phyloP scores from a whole-genome alignment of 2,888 invertebrate genomes.

The Trachelus troglodyta region DNA sequence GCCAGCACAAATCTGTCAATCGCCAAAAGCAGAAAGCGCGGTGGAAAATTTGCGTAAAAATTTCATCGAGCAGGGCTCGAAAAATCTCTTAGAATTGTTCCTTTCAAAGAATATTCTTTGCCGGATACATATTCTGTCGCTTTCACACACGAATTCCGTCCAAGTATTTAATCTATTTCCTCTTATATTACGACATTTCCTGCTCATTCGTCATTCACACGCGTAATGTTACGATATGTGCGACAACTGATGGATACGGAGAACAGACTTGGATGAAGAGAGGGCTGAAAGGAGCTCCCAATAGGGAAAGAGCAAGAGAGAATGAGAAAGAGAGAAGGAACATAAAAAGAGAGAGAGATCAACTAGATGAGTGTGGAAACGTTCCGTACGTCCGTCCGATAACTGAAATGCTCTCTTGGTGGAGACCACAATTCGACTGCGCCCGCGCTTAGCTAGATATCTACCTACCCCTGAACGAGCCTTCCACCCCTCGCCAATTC shows the following conservation, averaged over 20 bases:
- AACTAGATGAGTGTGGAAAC: slow-evolving; percentile 14
- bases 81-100: background rate
- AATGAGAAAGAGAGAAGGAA: background rate
- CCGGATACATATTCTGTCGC: background rate
- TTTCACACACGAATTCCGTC: background rate
- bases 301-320: slow-evolving; percentile 12
- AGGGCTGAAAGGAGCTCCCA: background rate
- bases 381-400: background rate
- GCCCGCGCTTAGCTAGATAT: slow-evolving; percentile 60
- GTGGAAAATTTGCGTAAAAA: background rate
- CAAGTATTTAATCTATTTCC: background rate
- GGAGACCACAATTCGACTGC: slow-evolving; percentile 60
- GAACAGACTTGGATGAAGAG: background rate
- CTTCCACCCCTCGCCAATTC: slow-evolving; percentile 10
- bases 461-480: slow-evolving; percentile 50
- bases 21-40: background rate
- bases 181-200: slow-evolving; percentile 3
- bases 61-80: background rate
- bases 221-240: slow-evolving; percentile 19
- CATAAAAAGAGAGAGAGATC: slow-evolving; percentile 10
- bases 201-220: slow-evolving; percentile 40
- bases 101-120: background rate
- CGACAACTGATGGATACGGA: background rate
- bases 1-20: background rate
- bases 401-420: slow-evolving; percentile 47